Conservation (phyloP, 2,797 vertebrate species). For the Myotis planiceps region DNA sequence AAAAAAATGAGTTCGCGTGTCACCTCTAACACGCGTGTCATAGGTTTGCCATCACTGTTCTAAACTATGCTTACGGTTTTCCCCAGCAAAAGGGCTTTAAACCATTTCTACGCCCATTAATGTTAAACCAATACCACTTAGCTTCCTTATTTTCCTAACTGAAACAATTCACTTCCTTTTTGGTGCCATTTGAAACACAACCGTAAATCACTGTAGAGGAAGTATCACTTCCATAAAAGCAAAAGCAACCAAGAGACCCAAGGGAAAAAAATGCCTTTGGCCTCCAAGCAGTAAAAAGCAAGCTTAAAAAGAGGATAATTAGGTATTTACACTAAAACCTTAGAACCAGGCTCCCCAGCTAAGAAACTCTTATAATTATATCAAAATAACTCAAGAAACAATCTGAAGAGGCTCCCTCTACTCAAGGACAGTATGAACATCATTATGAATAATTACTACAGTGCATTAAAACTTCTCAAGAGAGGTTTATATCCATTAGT, state of each 20-base stretch:
- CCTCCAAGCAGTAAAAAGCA: neutral
- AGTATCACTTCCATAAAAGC: constrained; percentile 31
- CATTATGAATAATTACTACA: neutral
- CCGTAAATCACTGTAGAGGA: neutral
- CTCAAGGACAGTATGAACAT: neutral
- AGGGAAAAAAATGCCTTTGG: neutral
- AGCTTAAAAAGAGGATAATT: no score
- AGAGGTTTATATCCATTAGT: neutral
- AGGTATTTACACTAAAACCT: neutral
- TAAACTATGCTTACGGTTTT: no score
- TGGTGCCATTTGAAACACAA: constrained; percentile 12
- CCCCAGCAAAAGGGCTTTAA: neutral
- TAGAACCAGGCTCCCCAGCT: neutral
- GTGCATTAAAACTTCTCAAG: neutral
- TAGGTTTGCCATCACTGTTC: no score
- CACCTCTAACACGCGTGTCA: no score
- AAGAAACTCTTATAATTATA: neutral
- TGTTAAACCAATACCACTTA: neutral
- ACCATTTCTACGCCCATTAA: neutral
- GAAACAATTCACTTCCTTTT: constrained; percentile 34
- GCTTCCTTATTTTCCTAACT: constrained; percentile 14
- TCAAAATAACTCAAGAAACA: no score
- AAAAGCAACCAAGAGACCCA: neutral
- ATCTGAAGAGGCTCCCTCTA: no score
- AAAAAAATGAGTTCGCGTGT: no score